A percentile compares a stretch with the other conserved stretches of the same genome.
Conservation (phyloP, 2,888 invertebrate species). For the Thecocarcelia acutangulata region DNA sequence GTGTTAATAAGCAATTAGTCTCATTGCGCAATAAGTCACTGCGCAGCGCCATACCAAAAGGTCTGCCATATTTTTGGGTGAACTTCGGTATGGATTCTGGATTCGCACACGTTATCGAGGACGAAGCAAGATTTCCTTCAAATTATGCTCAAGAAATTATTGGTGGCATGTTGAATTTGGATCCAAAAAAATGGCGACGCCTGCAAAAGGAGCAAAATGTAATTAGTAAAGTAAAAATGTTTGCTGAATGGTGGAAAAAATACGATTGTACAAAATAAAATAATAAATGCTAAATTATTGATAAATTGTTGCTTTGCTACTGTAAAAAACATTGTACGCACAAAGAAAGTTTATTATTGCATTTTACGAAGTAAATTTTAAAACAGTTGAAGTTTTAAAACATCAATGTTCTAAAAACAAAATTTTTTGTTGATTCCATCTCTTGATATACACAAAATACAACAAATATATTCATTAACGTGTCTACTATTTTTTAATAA, state of each 20-base stretch:
- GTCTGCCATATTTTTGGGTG: conserved; percentile 96
- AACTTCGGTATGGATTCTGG: conserved; percentile 95
- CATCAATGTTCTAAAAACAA: too few relatives aligned
- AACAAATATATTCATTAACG: too few relatives aligned
- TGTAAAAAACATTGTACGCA: background rate
- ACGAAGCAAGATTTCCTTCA: conserved; percentile 91
- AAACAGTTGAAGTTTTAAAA: too few relatives aligned
- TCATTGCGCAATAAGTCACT: conserved; percentile 87
- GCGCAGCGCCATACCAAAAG: conserved; percentile 92
- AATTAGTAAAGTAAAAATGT: conserved; percentile 86
- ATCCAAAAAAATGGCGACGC: conserved; percentile 92
- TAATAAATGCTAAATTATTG: too few relatives aligned
- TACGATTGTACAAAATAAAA: conserved; percentile 83
- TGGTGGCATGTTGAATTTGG: conserved; percentile 95
- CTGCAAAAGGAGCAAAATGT: conserved; percentile 85
- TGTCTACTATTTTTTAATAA: too few relatives aligned
- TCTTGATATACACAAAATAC: too few relatives aligned
- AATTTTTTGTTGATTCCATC: too few relatives aligned
- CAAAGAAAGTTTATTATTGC: too few relatives aligned
- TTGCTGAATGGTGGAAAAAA: conserved; percentile 87
- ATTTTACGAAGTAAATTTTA: too few relatives aligned
- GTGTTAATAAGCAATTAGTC: conserved; percentile 95
- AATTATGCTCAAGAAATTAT: conserved; percentile 98
- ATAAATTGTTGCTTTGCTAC: too few relatives aligned
- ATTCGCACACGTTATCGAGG: conserved; percentile 98